Evolutionary conservation across 2,113 vertebrate species (phyloP), one percentile per base, ranked within the genome.

Genomic region (Neolamprologus brichardi): DNA sequence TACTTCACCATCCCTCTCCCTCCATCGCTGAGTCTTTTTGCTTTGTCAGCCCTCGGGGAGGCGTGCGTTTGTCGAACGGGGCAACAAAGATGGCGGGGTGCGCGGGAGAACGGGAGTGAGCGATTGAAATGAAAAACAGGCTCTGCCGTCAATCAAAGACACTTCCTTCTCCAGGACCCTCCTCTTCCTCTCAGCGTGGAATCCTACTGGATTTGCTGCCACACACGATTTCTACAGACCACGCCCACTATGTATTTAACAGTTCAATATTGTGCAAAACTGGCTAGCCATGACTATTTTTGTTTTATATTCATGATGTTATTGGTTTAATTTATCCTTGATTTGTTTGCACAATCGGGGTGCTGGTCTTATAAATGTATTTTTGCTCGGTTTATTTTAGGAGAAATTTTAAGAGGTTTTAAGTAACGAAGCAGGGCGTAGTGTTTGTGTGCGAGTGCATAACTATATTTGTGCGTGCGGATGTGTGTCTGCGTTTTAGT

Each of bases 381-480:
- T 96, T 94, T 95, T 94, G 95, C 94, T 95, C 85, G 34, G 87
- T 94, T 95, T 95, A 94, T 93, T 94, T 95, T 95, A 95, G 93
- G 91, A 94, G 88, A 95, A 95, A 92, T 93, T 95, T 95, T 94
- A 95, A 96, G 94, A 93, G 92, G 90, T 95, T 95, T 95, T 93
- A 95, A 94, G 93, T 94, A 96, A 94, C 79, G 91, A 92, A 93
- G 93, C 94, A 95, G 94, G 93, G 94, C 95, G 92, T 95, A 94
- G 91, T 89, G 91, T 92, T 89, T 92, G 90, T 28, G 89, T 88
- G 82, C 41, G 86, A 87, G 80, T 91, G 90, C 86, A 84, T 87
- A 93, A 88, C 84, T 92, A 90, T 91, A 89, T 89, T 84, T 93
- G 90, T 90, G 91, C 17, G 91, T 87, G 79, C 14, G 49, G 46